phyloP scores from a whole-genome alignment of 2,888 invertebrate species.

The Embidobia sp. region DNA sequence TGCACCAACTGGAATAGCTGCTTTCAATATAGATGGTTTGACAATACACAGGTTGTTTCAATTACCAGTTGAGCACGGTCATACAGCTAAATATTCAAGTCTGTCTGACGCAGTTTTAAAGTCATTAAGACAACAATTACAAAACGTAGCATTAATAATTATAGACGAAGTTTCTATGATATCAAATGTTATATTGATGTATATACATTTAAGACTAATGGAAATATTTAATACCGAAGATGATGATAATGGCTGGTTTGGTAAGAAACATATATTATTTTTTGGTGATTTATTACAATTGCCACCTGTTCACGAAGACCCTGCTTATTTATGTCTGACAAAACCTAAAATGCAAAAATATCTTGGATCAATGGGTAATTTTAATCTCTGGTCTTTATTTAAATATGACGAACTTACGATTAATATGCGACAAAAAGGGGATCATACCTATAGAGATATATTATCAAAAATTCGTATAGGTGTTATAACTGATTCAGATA shows the following conservation, averaged over 20 bases:
- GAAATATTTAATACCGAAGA: too few relatives aligned
- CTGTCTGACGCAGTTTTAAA: conserved; percentile 70
- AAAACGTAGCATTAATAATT: conserved; percentile 69
- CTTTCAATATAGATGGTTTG: too few relatives aligned
- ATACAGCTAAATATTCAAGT: conserved; percentile 69
- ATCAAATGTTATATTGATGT: conserved; percentile 69
- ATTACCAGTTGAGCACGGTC: conserved; percentile 71
- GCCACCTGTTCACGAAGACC: conserved; percentile 70
- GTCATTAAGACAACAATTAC: conserved; percentile 66
- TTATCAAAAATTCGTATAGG: too few relatives aligned
- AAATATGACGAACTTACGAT: conserved; percentile 71
- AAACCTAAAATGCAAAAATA: conserved; percentile 65
- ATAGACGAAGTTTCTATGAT: too few relatives aligned
- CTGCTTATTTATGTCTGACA: conserved; percentile 66
- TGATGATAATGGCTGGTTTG: too few relatives aligned
- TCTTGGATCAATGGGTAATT: conserved; percentile 64
- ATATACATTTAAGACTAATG: conserved; percentile 67
- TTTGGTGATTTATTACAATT: conserved; percentile 74
- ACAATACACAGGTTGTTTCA: too few relatives aligned
- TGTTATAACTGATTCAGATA: conserved; percentile 14
- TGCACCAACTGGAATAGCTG: too few relatives aligned
- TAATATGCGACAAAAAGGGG: conserved; percentile 69
- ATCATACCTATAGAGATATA: conserved; percentile 65
- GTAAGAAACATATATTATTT: too few relatives aligned
- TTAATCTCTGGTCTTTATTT: conserved; percentile 69